Conservation (phyloP, 1,140 invertebrate species). For the Batillaria attramentaria region DNA sequence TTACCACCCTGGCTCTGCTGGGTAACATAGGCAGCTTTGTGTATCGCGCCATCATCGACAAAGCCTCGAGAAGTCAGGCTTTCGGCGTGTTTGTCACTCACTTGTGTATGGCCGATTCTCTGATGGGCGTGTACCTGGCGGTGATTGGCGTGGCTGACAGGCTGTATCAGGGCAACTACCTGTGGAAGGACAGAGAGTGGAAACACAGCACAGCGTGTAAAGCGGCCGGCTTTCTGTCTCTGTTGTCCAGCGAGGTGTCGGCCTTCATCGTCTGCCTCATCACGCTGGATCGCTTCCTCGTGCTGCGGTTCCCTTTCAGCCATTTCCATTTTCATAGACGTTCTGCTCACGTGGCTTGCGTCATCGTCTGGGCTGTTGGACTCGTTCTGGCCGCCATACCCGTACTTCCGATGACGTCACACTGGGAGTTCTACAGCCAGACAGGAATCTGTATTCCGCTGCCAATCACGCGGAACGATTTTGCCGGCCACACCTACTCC, state of each 20-base stretch:
- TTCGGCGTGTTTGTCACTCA: constrained; percentile 34
- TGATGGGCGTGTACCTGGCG: constrained; percentile 4
- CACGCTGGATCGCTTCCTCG: constrained; percentile 50
- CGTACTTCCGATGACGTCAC: background rate
- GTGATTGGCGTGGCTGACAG: constrained; percentile 15
- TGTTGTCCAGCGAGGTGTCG: constrained; percentile 49
- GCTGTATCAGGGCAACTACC: constrained; percentile 3
- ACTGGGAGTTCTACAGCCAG: constrained; percentile 26
- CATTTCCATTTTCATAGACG: constrained; percentile 19
- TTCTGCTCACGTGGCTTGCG: constrained; percentile 15
- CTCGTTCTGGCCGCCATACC: constrained; percentile 33
- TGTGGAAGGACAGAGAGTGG: constrained; percentile 15
- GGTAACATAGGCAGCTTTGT: constrained; percentile 46
- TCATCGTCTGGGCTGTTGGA: constrained; percentile 30
- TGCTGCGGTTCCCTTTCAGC: constrained; percentile 50
- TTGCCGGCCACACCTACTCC: constrained; percentile 40
- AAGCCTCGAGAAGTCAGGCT: background rate
- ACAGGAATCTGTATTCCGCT: constrained; percentile 46
- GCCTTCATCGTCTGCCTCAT: constrained; percentile 50
- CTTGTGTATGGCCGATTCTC: constrained; percentile 18
- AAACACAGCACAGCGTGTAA: constrained; percentile 7
- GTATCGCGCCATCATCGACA: constrained; percentile 16
- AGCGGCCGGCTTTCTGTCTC: constrained; percentile 24
- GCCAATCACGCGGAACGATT: constrained; percentile 34
- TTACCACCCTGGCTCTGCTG: constrained; percentile 38